Base-by-base conservation (phyloP, 2,888 invertebrate species). In the Anaspis maculata region DNA sequence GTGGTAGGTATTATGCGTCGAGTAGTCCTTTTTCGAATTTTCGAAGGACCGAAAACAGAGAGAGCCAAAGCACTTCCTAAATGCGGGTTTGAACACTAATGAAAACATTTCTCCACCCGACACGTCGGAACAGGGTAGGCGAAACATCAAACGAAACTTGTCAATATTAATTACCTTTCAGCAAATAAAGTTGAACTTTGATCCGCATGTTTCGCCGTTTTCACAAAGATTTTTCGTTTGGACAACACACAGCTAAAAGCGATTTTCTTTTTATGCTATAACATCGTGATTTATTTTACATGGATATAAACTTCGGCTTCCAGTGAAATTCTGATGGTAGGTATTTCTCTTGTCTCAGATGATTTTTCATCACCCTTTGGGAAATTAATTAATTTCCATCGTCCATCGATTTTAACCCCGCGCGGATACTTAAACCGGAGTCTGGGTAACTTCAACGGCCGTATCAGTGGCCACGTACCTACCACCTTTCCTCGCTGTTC, bases 111-210 rank as follows among this genome's bases (percentile, higher is more conserved):
- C 34, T 45, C 35, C 32, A 30, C 27, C 33, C 32, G 36, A 35
- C 37, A 37, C 36, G 39, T 42, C 41, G 29, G 32, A 41, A 42
- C 34, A 34, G 34, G n/a, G 36, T 37, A 19, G 29, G 29, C 36
- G 39, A 42, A 37, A 42, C 38, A 43, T 46, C 44, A 46, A 46
- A 44, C 41, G 37, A 39, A 42, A 43, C 41, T 41, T 43, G 44
- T 45, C 41, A 44, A 46, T 42, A 46, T 44, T 45, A 46, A 46
- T 44, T 46, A 44, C 44, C 35, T 39, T 34, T 36, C 27, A 24
- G 34, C 37, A 41, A 39, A 45, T 43, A 45, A 42, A 25, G 37
- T 42, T 34, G 36, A 39, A 42, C 42, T 42, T 39, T 42, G 37
- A 42, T 39, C n/a, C n/a, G 29, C 39, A 32, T 34, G 37, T 39